These are phyloP conservation scores for Brachystomella parvula DNA, from an alignment of 1,140 invertebrate species.

Conservation along the genomic window DNA sequence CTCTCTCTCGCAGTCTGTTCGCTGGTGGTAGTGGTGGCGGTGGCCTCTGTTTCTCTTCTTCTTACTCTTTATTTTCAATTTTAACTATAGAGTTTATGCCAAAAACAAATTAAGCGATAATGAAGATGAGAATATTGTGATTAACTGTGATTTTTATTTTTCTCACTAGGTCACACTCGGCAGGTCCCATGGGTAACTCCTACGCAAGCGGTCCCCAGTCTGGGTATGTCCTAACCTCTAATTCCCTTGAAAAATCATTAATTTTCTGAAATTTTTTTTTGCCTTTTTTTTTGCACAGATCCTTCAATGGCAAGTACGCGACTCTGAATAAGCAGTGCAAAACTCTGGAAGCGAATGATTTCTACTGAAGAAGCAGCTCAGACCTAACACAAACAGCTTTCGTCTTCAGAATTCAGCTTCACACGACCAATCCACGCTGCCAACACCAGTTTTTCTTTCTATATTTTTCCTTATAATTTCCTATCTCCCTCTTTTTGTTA, in stretches of 20 bases:
- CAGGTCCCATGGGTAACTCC: constrained; percentile 35
- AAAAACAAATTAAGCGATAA: not conserved
- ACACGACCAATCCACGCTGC: too few species aligned
- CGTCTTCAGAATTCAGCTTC: not conserved
- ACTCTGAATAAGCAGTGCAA: constrained; percentile 88
- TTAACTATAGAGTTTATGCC: too few species aligned
- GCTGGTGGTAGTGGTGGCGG: not conserved
- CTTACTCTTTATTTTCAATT: not conserved
- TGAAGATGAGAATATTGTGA: not conserved
- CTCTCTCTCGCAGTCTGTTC: constrained; percentile 4
- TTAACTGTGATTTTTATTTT: constrained; percentile 8
- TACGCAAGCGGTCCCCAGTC: constrained; percentile 8
- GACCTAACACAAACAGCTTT: not conserved
- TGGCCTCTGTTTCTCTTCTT: not conserved
- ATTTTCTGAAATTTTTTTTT: not conserved
- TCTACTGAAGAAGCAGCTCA: constrained; percentile 55
- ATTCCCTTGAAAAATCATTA: not conserved
- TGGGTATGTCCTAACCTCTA: not conserved
- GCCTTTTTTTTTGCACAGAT: constrained; percentile 35
- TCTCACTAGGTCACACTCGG: constrained; percentile 14
- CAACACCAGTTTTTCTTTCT: too few species aligned
- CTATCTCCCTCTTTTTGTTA: not conserved
- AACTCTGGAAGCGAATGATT: constrained; percentile 84
- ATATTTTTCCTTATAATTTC: not conserved
- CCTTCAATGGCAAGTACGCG: constrained; percentile 48